These are phyloP conservation scores for Corydoras maculifer DNA, from an alignment of 2,113 vertebrate species.

Conservation along the genomic window DNA sequence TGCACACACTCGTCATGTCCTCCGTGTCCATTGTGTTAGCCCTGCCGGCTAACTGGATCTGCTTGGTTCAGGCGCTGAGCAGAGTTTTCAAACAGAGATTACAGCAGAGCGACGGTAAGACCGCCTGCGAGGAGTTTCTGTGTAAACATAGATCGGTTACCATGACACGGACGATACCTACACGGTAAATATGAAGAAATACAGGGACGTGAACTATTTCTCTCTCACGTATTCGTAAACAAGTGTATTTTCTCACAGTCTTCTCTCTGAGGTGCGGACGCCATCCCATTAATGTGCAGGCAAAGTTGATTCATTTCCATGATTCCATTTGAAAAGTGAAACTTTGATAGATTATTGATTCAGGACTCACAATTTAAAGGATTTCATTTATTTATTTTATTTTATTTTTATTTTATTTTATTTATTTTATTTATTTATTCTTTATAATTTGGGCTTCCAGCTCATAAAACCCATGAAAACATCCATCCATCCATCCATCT, in stretches of 20 bases:
- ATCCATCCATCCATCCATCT: too few species aligned
- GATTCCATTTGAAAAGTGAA: too few species aligned
- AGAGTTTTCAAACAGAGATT: slow-evolving; percentile 4
- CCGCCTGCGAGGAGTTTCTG: slow-evolving; percentile 4
- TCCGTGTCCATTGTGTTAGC: not conserved
- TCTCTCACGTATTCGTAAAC: not conserved
- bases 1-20: not conserved
- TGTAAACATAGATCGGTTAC: slow-evolving; percentile 32
- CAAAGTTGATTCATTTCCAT: too few species aligned
- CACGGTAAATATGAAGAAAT: slow-evolving; percentile 24
- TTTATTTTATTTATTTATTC: too few species aligned
- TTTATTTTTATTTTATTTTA: too few species aligned
- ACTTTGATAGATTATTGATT: too few species aligned
- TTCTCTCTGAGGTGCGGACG: too few species aligned
- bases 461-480: too few species aligned
- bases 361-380: too few species aligned
- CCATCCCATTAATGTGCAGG: too few species aligned
- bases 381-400: too few species aligned
- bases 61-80: not conserved
- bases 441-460: too few species aligned
- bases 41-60: not conserved
- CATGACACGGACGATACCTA: slow-evolving; percentile 22
- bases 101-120: not conserved
- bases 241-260: not conserved
- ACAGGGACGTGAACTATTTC: not conserved